Percentiles rank a stretch among this genome's conserved stretches.
These are phyloP conservation scores for Euplexia lucipara DNA, from an alignment of 2,888 invertebrate species.

Conservation along the genomic window DNA sequence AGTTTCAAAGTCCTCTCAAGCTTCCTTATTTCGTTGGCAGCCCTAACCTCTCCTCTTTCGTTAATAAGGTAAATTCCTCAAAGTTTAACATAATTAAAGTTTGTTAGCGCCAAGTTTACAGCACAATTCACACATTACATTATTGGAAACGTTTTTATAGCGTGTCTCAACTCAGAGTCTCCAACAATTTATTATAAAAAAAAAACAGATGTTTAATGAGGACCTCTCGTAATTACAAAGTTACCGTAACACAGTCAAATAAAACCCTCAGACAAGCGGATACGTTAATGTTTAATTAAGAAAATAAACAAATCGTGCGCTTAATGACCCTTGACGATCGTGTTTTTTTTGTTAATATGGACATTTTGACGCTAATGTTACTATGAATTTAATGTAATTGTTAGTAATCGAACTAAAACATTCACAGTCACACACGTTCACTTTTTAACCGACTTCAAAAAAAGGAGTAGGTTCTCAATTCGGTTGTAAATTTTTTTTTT, in stretches of 20 bases:
- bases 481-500: too few species aligned
- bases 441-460: too few species aligned
- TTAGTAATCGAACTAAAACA: slow-evolving; percentile 23
- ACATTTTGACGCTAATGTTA: slow-evolving; percentile 16
- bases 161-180: slow-evolving; percentile 31
- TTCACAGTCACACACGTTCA: neutral
- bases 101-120: slow-evolving; percentile 49
- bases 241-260: slow-evolving; percentile 72
- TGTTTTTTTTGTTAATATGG: slow-evolving; percentile 17
- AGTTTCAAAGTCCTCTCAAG: slow-evolving; percentile 27
- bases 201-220: slow-evolving; percentile 66
- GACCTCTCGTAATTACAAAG: slow-evolving; percentile 66
- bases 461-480: too few species aligned
- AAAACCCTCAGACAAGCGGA: slow-evolving; percentile 66
- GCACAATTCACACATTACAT: slow-evolving; percentile 60
- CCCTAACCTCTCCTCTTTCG: slow-evolving; percentile 49
- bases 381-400: slow-evolving; percentile 26
- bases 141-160: slow-evolving; percentile 59
- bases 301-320: slow-evolving; percentile 73
- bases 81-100: slow-evolving; percentile 62
- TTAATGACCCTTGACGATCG: slow-evolving; percentile 61
- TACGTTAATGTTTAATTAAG: slow-evolving; percentile 71
- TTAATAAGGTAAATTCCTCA: slow-evolving; percentile 55
- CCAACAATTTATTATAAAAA: slow-evolving; percentile 38
- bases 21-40: slow-evolving; percentile 33